phyloP scores from a whole-genome alignment of 2,113 vertebrate genomes.

The Salvator merianae region DNA sequence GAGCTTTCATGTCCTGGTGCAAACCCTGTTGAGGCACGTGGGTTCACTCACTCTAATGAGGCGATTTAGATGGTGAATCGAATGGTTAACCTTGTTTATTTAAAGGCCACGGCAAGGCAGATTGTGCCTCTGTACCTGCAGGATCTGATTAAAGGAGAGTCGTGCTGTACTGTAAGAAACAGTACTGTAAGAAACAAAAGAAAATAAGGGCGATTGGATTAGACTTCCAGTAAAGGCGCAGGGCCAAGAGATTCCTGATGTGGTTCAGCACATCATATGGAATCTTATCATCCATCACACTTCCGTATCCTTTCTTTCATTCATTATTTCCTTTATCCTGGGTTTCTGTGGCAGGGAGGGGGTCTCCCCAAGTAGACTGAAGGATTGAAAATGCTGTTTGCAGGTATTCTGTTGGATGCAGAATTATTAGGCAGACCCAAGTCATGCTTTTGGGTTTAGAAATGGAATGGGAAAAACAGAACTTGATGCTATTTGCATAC shows the following conservation, averaged over 20 bases:
- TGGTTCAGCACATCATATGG: neutral
- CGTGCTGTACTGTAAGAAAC: slow-evolving; percentile 18
- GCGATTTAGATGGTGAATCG: slow-evolving; percentile 16
- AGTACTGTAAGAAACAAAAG: neutral
- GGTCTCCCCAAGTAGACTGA: neutral
- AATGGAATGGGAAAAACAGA: too few relatives aligned
- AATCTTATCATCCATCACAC: neutral
- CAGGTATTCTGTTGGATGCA: neutral
- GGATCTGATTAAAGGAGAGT: slow-evolving; percentile 63
- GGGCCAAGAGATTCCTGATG: rapidly evolving
- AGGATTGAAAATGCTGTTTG: neutral
- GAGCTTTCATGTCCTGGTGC: rapidly evolving
- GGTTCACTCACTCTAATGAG: slow-evolving; percentile 39
- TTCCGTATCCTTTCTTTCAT: neutral
- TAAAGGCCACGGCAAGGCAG: slow-evolving; percentile 69
- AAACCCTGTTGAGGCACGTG: slow-evolving; percentile 4
- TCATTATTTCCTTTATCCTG: neutral
- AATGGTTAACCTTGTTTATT: slow-evolving; percentile 60
- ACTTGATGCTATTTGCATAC: too few relatives aligned
- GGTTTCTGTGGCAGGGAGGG: neutral
- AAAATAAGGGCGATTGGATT: slow-evolving; percentile 7
- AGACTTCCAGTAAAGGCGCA: neutral
- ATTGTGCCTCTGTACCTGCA: slow-evolving; percentile 52
- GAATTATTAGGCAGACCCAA: neutral
- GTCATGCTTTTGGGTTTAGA: too few relatives aligned